phyloP scores from a whole-genome alignment of 2,888 invertebrate species.

The Agrochola litura region DNA sequence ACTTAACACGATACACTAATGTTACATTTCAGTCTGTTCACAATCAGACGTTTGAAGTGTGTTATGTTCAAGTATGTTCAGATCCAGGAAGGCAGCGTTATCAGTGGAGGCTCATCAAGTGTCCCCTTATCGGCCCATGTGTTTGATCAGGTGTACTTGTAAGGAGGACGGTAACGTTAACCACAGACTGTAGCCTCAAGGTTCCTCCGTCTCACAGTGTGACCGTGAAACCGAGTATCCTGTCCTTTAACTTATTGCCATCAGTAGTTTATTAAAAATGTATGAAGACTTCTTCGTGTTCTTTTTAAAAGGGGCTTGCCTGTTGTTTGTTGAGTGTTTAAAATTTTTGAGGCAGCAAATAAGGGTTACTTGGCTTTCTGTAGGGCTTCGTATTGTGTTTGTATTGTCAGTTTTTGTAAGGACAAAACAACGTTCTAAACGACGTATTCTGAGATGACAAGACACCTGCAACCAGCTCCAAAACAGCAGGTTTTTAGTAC shows the following conservation, averaged over 20 bases:
- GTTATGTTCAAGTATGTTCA: slow-evolving; percentile 76
- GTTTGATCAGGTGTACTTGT: slow-evolving; percentile 88
- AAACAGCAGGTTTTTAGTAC: slow-evolving; percentile 37
- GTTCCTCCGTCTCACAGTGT: slow-evolving; percentile 75
- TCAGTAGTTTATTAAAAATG: slow-evolving; percentile 59
- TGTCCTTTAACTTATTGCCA: slow-evolving; percentile 75
- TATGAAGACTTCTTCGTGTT: slow-evolving; percentile 54
- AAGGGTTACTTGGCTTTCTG: slow-evolving; percentile 26
- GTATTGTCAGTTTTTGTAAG: slow-evolving; percentile 21
- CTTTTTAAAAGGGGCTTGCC: slow-evolving; percentile 31
- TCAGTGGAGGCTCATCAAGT: slow-evolving; percentile 87
- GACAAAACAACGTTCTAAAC: slow-evolving; percentile 19
- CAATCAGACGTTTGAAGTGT: slow-evolving; percentile 66
- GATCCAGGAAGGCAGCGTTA: slow-evolving; percentile 83
- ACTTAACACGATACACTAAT: slow-evolving; percentile 31
- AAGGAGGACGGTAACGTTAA: slow-evolving; percentile 78
- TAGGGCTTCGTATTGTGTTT: slow-evolving; percentile 27
- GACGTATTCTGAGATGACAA: slow-evolving; percentile 15
- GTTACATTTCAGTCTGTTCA: slow-evolving; percentile 56
- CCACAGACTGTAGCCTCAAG: slow-evolving; percentile 82
- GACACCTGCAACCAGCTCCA: slow-evolving; percentile 24
- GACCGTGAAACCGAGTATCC: slow-evolving; percentile 80
- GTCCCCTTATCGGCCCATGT: slow-evolving; percentile 87
- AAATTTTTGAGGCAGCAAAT: slow-evolving; percentile 29
- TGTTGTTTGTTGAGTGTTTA: slow-evolving; percentile 40